phyloP scores from a whole-genome alignment of 2,113 vertebrate genomes.

The Plotosus lineatus region DNA sequence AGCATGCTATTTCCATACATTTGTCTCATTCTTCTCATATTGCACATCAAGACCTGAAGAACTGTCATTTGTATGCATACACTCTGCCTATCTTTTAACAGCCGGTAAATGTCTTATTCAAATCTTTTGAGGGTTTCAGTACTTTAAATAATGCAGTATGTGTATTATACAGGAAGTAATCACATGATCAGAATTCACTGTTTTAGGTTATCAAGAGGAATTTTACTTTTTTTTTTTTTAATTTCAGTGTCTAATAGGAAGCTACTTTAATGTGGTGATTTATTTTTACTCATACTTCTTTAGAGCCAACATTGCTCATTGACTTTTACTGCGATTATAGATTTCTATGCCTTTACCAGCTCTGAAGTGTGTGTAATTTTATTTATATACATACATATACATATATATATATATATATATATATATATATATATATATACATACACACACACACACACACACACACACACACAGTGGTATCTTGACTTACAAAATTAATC shows the following conservation, averaged over 20 bases:
- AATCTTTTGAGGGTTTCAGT: constrained; percentile 29
- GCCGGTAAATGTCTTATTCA: background rate
- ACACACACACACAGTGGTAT: no score
- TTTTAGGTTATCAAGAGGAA: background rate
- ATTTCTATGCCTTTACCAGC: constrained; percentile 10
- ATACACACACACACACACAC: no score
- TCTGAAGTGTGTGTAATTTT: background rate
- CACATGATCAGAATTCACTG: constrained; percentile 15
- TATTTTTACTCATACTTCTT: constrained; percentile 18
- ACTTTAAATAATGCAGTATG: constrained; percentile 20
- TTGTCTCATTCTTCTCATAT: background rate
- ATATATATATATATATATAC: no score
- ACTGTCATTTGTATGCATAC: background rate
- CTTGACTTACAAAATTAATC: no score
- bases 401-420: no score
- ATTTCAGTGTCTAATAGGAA: background rate
- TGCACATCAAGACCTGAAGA: background rate
- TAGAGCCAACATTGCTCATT: constrained; percentile 42
- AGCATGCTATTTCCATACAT: background rate
- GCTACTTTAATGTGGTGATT: background rate
- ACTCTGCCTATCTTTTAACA: background rate
- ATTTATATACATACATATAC: no score
- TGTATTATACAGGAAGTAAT: background rate
- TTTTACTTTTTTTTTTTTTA: background rate
- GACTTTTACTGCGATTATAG: constrained; percentile 18